phyloP scores from a whole-genome alignment of 2,113 vertebrate species.

The Myotis yumanensis region DNA sequence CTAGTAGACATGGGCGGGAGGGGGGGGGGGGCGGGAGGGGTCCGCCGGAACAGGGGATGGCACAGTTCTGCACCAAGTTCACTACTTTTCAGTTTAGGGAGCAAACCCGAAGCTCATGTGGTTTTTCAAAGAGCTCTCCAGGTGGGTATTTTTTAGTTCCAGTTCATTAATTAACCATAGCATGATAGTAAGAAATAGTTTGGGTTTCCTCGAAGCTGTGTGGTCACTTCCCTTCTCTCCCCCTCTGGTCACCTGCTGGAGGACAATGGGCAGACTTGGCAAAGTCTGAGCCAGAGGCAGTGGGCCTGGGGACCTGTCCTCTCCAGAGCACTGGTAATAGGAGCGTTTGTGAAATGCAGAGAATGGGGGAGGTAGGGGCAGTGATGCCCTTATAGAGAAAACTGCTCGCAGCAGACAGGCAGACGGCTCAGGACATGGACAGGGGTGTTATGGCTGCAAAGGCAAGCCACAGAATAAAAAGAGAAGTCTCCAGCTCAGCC shows the following conservation, averaged over 20 bases:
- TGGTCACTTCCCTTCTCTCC: neutral
- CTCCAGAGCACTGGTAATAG: accelerated
- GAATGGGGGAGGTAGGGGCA: neutral
- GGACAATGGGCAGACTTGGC: neutral
- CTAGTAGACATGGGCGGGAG: neutral
- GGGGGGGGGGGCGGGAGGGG: neutral
- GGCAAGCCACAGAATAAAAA: neutral
- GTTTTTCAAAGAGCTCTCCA: slow-evolving; percentile 14
- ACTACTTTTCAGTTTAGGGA: neutral
- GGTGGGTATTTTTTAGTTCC: neutral
- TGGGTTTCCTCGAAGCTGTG: neutral
- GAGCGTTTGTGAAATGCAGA: neutral
- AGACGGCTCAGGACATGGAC: neutral
- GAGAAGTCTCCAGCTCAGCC: neutral
- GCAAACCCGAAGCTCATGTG: neutral
- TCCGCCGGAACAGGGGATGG: slow-evolving; percentile 43
- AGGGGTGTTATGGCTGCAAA: neutral
- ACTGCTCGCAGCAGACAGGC: neutral
- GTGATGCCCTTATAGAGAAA: neutral
- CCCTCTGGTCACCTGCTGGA: slow-evolving; percentile 43
- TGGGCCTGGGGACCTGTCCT: neutral
- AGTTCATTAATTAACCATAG: neutral
- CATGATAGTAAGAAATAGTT: neutral
- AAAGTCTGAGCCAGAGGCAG: neutral
- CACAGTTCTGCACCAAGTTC: neutral